A percentile compares a stretch with the other conserved stretches of the same genome.
These are phyloP conservation scores for Saturnia pavonia DNA, from an alignment of 2,888 invertebrate genomes.

Conservation along the genomic window DNA sequence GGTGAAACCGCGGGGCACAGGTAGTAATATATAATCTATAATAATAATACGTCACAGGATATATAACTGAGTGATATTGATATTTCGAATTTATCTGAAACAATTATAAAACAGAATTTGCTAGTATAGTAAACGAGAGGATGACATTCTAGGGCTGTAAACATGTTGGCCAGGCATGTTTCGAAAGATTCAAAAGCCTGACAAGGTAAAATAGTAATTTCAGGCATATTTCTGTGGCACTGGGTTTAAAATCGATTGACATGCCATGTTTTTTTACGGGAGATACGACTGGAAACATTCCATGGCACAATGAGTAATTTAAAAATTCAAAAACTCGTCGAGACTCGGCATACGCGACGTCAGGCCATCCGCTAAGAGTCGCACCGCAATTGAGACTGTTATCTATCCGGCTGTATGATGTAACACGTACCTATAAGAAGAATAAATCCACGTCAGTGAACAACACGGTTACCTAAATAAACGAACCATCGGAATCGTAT, in stretches of 20 bases:
- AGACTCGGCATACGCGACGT: conserved; percentile 67
- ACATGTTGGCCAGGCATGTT: conserved; percentile 45
- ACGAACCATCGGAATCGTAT: conserved; percentile 40
- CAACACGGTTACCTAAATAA: conserved; percentile 61
- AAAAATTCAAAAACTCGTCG: conserved; percentile 83
- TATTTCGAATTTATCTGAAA: conserved; percentile 74
- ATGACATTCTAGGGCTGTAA: conserved; percentile 72
- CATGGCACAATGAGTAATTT: conserved; percentile 82
- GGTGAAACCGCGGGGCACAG: no score
- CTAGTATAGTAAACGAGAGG: conserved; percentile 70
- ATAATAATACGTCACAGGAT: conserved; percentile 41
- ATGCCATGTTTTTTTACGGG: conserved; percentile 44
- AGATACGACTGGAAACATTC: conserved; percentile 69
- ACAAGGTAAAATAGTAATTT: conserved; percentile 50
- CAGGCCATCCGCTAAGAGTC: conserved; percentile 71
- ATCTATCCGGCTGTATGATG: conserved; percentile 68
- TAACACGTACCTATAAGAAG: conserved; percentile 47
- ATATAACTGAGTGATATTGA: conserved; percentile 50
- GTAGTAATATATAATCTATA: no score
- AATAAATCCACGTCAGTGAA: conserved; percentile 52
- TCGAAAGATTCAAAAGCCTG: conserved; percentile 48
- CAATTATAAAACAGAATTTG: conserved; percentile 78
- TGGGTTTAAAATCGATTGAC: conserved; percentile 66
- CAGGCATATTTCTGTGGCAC: conserved; percentile 57
- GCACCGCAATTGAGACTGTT: conserved; percentile 77